A percentile compares a stretch with the other conserved stretches of the same genome.
These are phyloP conservation scores for Hormiphora californensis DNA, from an alignment of 37 sponge, comb jelly and placozoan species.

Conservation along the genomic window DNA sequence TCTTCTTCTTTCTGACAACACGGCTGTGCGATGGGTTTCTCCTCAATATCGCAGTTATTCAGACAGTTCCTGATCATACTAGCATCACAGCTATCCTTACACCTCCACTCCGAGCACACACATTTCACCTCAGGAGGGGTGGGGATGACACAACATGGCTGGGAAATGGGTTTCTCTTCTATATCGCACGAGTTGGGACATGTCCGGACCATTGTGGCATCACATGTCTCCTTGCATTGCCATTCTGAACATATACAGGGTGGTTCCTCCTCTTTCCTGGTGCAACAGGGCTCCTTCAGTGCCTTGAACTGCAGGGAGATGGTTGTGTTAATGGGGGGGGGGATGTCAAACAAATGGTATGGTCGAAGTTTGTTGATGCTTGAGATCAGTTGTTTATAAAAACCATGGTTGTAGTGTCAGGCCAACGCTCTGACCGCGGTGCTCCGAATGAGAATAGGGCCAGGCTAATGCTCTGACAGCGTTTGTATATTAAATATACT, in stretches of 20 bases:
- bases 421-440: too few species aligned
- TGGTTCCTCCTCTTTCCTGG: background rate
- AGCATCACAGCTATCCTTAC: conserved; percentile 18
- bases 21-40: conserved; percentile 4
- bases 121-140: too few species aligned
- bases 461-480: too few species aligned
- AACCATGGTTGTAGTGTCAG: too few species aligned
- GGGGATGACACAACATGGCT: background rate
- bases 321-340: too few species aligned
- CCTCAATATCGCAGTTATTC: conserved; percentile 19
- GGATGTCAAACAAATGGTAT: too few species aligned
- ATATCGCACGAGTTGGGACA: conserved; percentile 24
- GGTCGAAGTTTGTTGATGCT: too few species aligned
- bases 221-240: conserved; percentile 30
- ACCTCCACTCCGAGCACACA: background rate
- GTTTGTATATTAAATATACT: too few species aligned
- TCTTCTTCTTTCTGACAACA: too few species aligned
- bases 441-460: too few species aligned
- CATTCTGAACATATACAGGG: conserved; percentile 13
- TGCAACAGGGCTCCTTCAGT: background rate
- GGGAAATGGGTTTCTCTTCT: conserved; percentile 18
- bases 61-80: conserved; percentile 28
- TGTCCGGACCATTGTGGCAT: conserved; percentile 24
- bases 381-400: too few species aligned
- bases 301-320: too few species aligned